These are phyloP conservation scores for Oceanites oceanicus DNA, from an alignment of 2,113 vertebrate species.

Conservation along the genomic window DNA sequence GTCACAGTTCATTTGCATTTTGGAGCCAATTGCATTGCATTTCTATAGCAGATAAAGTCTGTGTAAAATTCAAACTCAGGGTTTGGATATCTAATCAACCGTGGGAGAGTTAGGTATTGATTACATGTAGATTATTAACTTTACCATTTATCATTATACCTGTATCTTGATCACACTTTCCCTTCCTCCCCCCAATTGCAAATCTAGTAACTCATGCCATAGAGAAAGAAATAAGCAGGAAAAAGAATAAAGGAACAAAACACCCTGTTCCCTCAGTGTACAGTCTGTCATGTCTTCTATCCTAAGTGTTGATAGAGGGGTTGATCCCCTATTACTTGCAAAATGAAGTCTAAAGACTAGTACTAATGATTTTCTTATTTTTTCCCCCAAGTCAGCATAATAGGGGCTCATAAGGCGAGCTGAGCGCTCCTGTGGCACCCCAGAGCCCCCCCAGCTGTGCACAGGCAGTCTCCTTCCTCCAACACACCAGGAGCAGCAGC, in stretches of 20 bases:
- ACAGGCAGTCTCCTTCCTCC: neutral
- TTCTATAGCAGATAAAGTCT: neutral
- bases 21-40: neutral
- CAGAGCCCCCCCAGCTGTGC: neutral
- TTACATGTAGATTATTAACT: neutral
- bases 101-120: neutral
- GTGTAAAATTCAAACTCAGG: neutral
- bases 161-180: neutral
- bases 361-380: neutral
- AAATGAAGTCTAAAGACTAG: neutral
- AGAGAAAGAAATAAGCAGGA: neutral
- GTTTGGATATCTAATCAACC: neutral
- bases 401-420: rapidly evolving
- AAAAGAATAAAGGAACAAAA: neutral
- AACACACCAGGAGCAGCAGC: neutral
- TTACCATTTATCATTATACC: neutral
- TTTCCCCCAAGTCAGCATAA: neutral
- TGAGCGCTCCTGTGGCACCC: neutral
- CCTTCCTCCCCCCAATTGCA: neutral
- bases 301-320: neutral
- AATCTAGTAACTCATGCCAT: neutral
- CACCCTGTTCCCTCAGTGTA: neutral
- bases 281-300: neutral
- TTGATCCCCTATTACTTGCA: neutral
- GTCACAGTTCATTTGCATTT: neutral